phyloP scores from a whole-genome alignment of 2,797 vertebrate species.

The Balearica regulorum region DNA sequence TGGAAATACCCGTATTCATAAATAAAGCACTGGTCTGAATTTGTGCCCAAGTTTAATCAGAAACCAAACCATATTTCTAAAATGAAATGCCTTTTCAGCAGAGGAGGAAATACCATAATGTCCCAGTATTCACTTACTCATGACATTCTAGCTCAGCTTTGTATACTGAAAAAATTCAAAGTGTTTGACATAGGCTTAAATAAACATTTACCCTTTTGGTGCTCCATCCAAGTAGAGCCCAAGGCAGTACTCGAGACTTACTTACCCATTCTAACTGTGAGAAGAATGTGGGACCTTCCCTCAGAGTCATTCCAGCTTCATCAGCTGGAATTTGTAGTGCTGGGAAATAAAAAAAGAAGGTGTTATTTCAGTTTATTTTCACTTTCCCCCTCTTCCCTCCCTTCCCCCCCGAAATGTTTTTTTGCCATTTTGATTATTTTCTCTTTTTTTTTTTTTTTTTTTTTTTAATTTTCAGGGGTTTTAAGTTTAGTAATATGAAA shows the following conservation, averaged over 20 bases:
- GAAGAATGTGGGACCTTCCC: conserved; percentile 33
- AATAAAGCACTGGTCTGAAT: conserved; percentile 9
- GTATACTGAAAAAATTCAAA: conserved; percentile 31
- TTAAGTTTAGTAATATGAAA: background rate
- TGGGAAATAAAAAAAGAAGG: background rate
- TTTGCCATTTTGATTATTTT: background rate
- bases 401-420: background rate
- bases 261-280: conserved; percentile 23
- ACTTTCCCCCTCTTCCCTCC: background rate
- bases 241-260: conserved; percentile 20
- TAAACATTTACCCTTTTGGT: conserved; percentile 48
- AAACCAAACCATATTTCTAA: background rate
- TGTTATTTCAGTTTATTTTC: background rate
- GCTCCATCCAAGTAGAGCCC: conserved; percentile 18
- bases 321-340: background rate
- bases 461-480: background rate
- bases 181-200: conserved; percentile 43
- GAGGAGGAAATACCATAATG: conserved; percentile 48
- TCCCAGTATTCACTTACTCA: conserved; percentile 43
- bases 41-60: conserved; percentile 43
- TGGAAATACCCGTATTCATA: background rate
- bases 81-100: conserved; percentile 23
- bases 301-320: background rate
- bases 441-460: background rate
- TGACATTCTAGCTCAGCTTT: conserved; percentile 36